Evolutionary conservation across 2,797 vertebrate species (phyloP).

Genomic region (Pseudotriccus pelzelni): DNA sequence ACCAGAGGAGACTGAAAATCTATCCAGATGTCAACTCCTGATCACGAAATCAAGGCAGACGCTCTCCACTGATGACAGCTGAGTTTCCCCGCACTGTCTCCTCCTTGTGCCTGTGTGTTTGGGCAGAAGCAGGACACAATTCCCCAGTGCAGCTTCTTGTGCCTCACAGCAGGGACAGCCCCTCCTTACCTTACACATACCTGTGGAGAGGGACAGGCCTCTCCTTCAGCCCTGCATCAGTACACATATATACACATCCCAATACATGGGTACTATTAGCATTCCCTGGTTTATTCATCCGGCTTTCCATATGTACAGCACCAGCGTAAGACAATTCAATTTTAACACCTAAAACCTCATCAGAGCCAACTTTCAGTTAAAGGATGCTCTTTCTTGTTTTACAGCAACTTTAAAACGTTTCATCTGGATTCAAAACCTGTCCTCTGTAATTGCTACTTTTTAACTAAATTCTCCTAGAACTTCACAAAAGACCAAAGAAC

Average conservation of each 20-base stretch:
- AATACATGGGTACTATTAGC: accelerated
- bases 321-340: background rate
- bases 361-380: background rate
- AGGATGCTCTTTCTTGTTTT: background rate
- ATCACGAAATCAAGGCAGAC: background rate
- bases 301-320: background rate
- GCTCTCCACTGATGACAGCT: accelerated
- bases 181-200: background rate
- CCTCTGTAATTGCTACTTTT: background rate
- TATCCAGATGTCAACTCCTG: background rate
- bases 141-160: background rate
- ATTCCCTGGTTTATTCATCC: background rate
- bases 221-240: background rate
- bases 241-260: accelerated
- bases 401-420: background rate
- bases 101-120: background rate
- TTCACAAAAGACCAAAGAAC: background rate
- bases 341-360: background rate
- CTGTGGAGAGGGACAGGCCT: background rate
- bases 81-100: background rate
- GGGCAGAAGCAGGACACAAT: background rate
- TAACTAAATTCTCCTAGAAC: background rate
- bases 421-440: background rate
- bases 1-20: conserved; percentile 31
- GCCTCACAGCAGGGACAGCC: background rate